phyloP scores from a whole-genome alignment of 2,888 invertebrate genomes.

The Nasonia oneida region DNA sequence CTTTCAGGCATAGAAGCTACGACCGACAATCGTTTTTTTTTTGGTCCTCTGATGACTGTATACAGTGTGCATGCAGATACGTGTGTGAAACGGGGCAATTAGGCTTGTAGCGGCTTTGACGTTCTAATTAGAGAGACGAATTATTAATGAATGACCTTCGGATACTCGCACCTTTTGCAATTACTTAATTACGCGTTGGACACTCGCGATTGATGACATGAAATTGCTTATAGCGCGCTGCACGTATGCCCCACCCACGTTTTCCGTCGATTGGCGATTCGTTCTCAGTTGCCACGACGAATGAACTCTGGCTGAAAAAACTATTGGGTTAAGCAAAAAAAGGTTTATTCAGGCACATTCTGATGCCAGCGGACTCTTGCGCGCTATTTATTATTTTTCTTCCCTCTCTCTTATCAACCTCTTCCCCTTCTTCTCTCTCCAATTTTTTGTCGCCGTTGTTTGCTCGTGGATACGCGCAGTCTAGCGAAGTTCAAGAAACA shows the following conservation, averaged over 20 bases:
- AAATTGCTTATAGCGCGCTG: not conserved
- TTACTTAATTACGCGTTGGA: not conserved
- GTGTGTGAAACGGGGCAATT: too few relatives aligned
- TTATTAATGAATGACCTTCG: not conserved
- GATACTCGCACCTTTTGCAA: not conserved
- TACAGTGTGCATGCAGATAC: not conserved
- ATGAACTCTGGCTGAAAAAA: not conserved
- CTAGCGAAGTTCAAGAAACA: not conserved
- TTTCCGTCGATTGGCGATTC: not conserved
- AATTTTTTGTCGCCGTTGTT: not conserved
- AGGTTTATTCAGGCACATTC: constrained; percentile 15
- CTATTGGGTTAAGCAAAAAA: constrained; percentile 45
- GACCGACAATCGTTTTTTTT: not conserved
- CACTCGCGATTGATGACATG: not conserved
- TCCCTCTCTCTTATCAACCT: not conserved
- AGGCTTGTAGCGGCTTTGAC: too few relatives aligned
- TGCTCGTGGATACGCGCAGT: not conserved
- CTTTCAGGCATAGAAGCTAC: not conserved
- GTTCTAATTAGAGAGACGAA: not conserved
- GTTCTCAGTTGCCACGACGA: not conserved
- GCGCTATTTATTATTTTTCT: not conserved
- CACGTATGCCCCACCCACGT: not conserved
- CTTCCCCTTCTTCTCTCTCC: not conserved
- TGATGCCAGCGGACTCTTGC: not conserved
- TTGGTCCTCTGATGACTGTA: not conserved